Percentiles rank a stretch among this genome's conserved stretches.
phyloP scores from a whole-genome alignment of 2,797 vertebrate species.

The Discoglossus pictus region DNA sequence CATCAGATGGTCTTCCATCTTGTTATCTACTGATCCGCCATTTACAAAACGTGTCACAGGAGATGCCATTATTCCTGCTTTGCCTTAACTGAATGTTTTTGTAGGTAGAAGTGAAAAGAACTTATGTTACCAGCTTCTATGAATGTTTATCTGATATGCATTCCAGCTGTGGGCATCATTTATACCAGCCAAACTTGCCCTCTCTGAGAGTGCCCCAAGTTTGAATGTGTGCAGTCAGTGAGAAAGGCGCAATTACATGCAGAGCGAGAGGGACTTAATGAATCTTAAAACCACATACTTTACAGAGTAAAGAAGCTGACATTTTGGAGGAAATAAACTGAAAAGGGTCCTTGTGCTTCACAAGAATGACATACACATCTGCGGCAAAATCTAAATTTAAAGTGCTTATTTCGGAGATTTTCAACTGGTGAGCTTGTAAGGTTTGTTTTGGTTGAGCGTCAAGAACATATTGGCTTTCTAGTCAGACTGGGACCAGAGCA shows the following conservation, averaged over 20 bases:
- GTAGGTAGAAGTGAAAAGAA: slow-evolving; percentile 16
- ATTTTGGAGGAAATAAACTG: slow-evolving; percentile 47
- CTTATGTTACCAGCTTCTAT: slow-evolving; percentile 18
- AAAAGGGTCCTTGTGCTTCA: slow-evolving; percentile 53
- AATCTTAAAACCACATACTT: slow-evolving; percentile 55
- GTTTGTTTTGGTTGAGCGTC: slow-evolving; percentile 53
- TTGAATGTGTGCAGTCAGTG: slow-evolving; percentile 21
- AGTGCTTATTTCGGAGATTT: slow-evolving; percentile 54
- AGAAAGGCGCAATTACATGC: slow-evolving; percentile 42
- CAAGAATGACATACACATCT: slow-evolving; percentile 46
- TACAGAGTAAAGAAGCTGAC: slow-evolving; percentile 48
- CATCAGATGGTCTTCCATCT: too few species aligned
- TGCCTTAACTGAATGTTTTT: background rate
- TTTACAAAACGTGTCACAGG: too few species aligned
- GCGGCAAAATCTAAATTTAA: slow-evolving; percentile 51
- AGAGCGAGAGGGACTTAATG: slow-evolving; percentile 23
- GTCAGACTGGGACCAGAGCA: slow-evolving; percentile 24
- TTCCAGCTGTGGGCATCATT: slow-evolving; percentile 25
- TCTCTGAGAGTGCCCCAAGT: slow-evolving; percentile 6
- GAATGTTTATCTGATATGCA: slow-evolving; percentile 45
- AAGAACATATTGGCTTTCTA: slow-evolving; percentile 43
- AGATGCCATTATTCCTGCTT: background rate
- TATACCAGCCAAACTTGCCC: slow-evolving; percentile 11
- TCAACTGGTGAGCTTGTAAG: slow-evolving; percentile 47
- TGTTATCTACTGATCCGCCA: too few species aligned